These are phyloP conservation scores for Oryzias sinensis DNA, from an alignment of 2,797 vertebrate genomes.

Conservation along the genomic window DNA sequence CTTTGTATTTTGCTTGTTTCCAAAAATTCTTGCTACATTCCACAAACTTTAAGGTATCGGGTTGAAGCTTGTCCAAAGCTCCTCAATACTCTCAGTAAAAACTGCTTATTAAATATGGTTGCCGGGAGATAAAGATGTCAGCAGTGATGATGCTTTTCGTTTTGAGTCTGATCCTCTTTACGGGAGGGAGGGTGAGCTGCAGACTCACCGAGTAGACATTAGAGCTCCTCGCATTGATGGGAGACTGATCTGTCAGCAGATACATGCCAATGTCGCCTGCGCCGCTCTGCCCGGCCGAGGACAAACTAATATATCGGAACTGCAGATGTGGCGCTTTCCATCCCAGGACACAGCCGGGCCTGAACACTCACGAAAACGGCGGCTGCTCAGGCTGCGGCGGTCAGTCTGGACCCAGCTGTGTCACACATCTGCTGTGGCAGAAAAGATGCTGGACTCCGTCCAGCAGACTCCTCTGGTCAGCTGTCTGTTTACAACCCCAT, in stretches of 20 bases:
- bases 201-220: slow-evolving; percentile 54
- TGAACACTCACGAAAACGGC: slow-evolving; percentile 8
- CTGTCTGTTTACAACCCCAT: slow-evolving; percentile 18
- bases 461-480: slow-evolving; percentile 17
- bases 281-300: slow-evolving; percentile 45
- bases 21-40: slow-evolving; percentile 8
- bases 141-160: slow-evolving; percentile 73
- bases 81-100: slow-evolving; percentile 63
- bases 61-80: slow-evolving; percentile 49
- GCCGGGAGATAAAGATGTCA: slow-evolving; percentile 68
- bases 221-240: slow-evolving; percentile 43
- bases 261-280: slow-evolving; percentile 34
- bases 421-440: slow-evolving; percentile 8
- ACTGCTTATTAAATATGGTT: slow-evolving; percentile 72
- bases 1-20: no score
- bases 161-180: slow-evolving; percentile 73
- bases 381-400: slow-evolving; percentile 10
- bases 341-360: slow-evolving; percentile 12
- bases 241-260: slow-evolving; percentile 68
- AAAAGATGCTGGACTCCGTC: slow-evolving; percentile 14
- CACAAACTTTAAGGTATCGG: slow-evolving; percentile 38
- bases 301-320: slow-evolving; percentile 58
- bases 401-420: slow-evolving; percentile 15
- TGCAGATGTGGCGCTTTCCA: slow-evolving; percentile 54
- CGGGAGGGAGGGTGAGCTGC: slow-evolving; percentile 48